These are phyloP conservation scores for Ylistrum balloti DNA, from an alignment of 1,140 invertebrate genomes.

Conservation along the genomic window DNA sequence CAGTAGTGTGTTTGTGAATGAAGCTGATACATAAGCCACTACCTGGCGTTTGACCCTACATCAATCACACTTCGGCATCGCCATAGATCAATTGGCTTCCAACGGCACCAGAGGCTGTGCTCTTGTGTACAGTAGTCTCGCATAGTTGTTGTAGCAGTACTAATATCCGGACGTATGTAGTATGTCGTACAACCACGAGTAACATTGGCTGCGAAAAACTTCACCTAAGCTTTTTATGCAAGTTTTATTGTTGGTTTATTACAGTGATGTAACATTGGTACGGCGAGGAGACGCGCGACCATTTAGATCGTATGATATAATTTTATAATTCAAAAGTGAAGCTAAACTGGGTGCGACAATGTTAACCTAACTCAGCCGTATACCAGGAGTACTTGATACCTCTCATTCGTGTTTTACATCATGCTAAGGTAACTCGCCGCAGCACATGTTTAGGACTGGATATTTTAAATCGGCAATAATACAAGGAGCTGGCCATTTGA, in stretches of 20 bases:
- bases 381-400: neutral
- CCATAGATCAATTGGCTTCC: constrained; percentile 25
- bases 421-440: neutral
- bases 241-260: neutral
- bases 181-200: neutral
- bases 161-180: neutral
- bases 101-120: neutral
- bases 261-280: neutral
- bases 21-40: constrained; percentile 16
- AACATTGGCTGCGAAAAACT: neutral
- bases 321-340: neutral
- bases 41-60: constrained; percentile 30
- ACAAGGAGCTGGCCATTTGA: neutral
- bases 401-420: neutral
- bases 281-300: neutral
- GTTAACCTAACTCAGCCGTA: neutral
- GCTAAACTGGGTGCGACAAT: neutral
- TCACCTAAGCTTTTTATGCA: neutral
- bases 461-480: neutral
- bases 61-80: neutral
- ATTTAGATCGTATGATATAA: neutral
- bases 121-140: neutral
- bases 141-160: neutral
- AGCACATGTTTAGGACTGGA: neutral
- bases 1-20: constrained; percentile 18